These are phyloP conservation scores for Schlechtendalia chinensis DNA, from an alignment of 1,140 invertebrate species.

Conservation along the genomic window DNA sequence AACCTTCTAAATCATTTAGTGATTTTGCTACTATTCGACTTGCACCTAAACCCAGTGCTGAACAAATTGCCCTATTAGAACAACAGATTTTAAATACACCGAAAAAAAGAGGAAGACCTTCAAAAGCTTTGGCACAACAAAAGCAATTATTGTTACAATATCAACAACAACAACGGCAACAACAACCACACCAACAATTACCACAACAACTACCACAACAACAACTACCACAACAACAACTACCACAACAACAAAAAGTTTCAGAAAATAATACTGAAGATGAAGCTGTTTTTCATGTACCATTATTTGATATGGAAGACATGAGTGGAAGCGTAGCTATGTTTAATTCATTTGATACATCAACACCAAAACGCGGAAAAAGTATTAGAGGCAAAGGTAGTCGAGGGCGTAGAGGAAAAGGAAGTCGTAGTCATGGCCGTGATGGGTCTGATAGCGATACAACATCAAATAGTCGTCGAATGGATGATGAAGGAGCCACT, in stretches of 20 bases:
- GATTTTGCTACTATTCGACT: conserved; percentile 35
- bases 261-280: background rate
- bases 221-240: conserved; percentile 34
- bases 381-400: conserved; percentile 32
- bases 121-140: conserved; percentile 46
- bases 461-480: background rate
- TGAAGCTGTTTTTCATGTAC: conserved; percentile 41
- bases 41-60: conserved; percentile 7
- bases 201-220: conserved; percentile 47
- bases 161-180: conserved; percentile 29
- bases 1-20: conserved; percentile 38
- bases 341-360: conserved; percentile 44
- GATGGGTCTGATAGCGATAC: conserved; percentile 31
- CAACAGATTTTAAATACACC: conserved; percentile 32
- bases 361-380: conserved; percentile 39
- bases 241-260: conserved; percentile 5
- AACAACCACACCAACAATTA: conserved; percentile 43
- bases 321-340: background rate
- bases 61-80: conserved; percentile 44
- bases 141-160: conserved; percentile 49
- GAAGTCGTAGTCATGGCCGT: conserved; percentile 9
- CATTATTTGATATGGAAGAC: conserved; percentile 38
- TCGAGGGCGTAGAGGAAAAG: conserved; percentile 20
- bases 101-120: conserved; percentile 50
- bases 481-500: conserved; percentile 7